Percentiles rank a stretch among this genome's conserved stretches.
Conservation (phyloP, 2,888 invertebrate genomes). For the Clistopyga incitator region DNA sequence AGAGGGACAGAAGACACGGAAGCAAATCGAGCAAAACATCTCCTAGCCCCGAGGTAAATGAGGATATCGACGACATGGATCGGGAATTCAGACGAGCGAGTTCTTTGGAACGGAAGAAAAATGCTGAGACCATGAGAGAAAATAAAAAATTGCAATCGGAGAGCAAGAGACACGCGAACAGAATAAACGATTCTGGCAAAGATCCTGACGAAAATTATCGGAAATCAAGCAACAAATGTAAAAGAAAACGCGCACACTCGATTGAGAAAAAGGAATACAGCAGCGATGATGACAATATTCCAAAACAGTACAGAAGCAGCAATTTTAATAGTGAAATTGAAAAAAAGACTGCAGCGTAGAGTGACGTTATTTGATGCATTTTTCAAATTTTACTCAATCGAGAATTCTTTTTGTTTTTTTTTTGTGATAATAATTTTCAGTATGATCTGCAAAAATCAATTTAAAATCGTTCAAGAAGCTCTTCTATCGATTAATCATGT, state of each 20-base stretch:
- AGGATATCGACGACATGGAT: constrained; percentile 27
- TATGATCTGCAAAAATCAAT: neutral
- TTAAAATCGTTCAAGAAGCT: neutral
- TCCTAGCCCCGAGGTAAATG: constrained; percentile 20
- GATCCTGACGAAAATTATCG: constrained; percentile 14
- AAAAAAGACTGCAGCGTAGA: constrained; percentile 61
- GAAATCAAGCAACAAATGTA: constrained; percentile 3
- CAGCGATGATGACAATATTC: constrained; percentile 70
- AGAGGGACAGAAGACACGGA: constrained; percentile 48
- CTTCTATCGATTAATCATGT: neutral
- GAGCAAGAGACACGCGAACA: constrained; percentile 11
- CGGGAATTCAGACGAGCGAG: constrained; percentile 5
- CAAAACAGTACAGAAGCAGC: constrained; percentile 71
- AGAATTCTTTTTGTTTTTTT: neutral
- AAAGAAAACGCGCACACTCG: constrained; percentile 38
- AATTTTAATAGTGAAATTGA: constrained; percentile 63
- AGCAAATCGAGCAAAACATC: constrained; percentile 15
- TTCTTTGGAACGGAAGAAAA: constrained; percentile 30
- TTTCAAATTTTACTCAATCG: neutral
- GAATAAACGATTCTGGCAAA: constrained; percentile 1
- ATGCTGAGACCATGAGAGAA: constrained; percentile 9
- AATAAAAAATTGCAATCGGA: constrained; percentile 19
- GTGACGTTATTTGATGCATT: too few relatives aligned
- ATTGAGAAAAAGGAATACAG: constrained; percentile 40
- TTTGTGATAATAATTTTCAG: neutral